Evolutionary conservation across 2,888 invertebrate genomes (phyloP).

Genomic region (Nebria brevicollis): DNA sequence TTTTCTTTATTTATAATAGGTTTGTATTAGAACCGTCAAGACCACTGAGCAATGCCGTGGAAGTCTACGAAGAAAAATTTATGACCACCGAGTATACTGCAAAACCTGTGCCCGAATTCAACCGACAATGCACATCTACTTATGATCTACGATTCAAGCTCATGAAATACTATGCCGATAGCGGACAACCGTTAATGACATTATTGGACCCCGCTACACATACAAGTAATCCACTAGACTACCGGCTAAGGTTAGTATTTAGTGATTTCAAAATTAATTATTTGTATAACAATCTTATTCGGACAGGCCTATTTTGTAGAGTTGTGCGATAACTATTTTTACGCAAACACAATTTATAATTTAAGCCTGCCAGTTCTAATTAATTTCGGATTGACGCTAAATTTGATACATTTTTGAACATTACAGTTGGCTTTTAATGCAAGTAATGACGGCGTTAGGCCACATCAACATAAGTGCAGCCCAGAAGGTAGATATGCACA

Average conservation of each 20-base stretch:
- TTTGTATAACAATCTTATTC: too few species aligned
- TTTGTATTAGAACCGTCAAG: slow-evolving; percentile 77
- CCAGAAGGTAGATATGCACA: slow-evolving; percentile 70
- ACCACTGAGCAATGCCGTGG: slow-evolving; percentile 76
- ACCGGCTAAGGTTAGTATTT: slow-evolving; percentile 73
- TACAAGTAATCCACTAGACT: slow-evolving; percentile 84
- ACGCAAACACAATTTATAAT: too few species aligned
- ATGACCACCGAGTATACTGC: slow-evolving; percentile 55
- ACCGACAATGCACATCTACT: slow-evolving; percentile 54
- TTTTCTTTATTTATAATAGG: slow-evolving; percentile 57
- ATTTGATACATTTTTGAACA: slow-evolving; percentile 48
- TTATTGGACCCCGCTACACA: slow-evolving; percentile 79
- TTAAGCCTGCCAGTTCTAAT: too few species aligned
- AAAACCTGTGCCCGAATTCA: slow-evolving; percentile 58
- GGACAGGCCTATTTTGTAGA: too few species aligned
- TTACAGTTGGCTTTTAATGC: slow-evolving; percentile 77
- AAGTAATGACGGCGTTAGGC: slow-evolving; percentile 73
- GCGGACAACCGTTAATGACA: slow-evolving; percentile 72
- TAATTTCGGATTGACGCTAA: not conserved
- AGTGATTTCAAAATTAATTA: too few species aligned
- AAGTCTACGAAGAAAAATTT: slow-evolving; percentile 78
- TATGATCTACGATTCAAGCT: slow-evolving; percentile 86
- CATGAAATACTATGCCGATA: slow-evolving; percentile 78
- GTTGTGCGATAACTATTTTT: too few species aligned
- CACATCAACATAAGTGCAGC: slow-evolving; percentile 72